Percentiles rank a stretch among this genome's conserved stretches.
Evolutionary conservation across 2,797 vertebrate species (phyloP).

Genomic region (Sebastes taczanowskii): DNA sequence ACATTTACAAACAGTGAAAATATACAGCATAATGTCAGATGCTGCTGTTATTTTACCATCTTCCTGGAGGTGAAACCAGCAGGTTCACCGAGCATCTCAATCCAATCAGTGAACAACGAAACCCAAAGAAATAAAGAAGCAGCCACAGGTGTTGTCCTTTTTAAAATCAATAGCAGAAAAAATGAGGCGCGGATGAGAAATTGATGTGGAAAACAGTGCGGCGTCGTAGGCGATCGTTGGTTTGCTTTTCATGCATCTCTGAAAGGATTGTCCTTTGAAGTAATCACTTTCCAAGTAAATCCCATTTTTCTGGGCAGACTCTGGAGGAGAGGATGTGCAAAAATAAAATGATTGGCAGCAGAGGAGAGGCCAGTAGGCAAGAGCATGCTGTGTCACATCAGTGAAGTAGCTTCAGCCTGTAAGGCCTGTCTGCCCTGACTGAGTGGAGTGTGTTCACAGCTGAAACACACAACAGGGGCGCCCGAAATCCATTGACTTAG

Average conservation of each 20-base stretch:
- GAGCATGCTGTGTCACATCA: slow-evolving; percentile 26
- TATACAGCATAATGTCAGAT: slow-evolving; percentile 48
- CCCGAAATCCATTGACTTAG: background rate
- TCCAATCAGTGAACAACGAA: slow-evolving; percentile 25
- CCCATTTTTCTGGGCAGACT: slow-evolving; percentile 22
- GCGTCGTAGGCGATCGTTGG: background rate
- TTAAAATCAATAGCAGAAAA: slow-evolving; percentile 62
- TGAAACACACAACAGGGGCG: background rate
- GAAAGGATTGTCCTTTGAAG: slow-evolving; percentile 41
- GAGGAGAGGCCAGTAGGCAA: slow-evolving; percentile 8
- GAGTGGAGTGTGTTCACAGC: slow-evolving; percentile 22
- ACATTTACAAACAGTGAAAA: slow-evolving; percentile 45
- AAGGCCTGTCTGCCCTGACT: slow-evolving; percentile 8
- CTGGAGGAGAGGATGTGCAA: slow-evolving; percentile 11
- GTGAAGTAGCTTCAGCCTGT: slow-evolving; percentile 21
- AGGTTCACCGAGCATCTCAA: background rate
- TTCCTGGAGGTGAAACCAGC: slow-evolving; percentile 26
- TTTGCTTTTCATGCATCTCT: slow-evolving; percentile 51
- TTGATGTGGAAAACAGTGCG: slow-evolving; percentile 29
- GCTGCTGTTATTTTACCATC: slow-evolving; percentile 45
- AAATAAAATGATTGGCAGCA: slow-evolving; percentile 43
- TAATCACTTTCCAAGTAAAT: slow-evolving; percentile 35
- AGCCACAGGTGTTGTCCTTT: slow-evolving; percentile 60
- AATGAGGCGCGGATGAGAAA: slow-evolving; percentile 41
- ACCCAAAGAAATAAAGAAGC: slow-evolving; percentile 12